Percentiles rank a stretch among this genome's conserved stretches.
Evolutionary conservation across 2,797 vertebrate species (phyloP).

Genomic region (Myoxocephalus aenaeus): DNA sequence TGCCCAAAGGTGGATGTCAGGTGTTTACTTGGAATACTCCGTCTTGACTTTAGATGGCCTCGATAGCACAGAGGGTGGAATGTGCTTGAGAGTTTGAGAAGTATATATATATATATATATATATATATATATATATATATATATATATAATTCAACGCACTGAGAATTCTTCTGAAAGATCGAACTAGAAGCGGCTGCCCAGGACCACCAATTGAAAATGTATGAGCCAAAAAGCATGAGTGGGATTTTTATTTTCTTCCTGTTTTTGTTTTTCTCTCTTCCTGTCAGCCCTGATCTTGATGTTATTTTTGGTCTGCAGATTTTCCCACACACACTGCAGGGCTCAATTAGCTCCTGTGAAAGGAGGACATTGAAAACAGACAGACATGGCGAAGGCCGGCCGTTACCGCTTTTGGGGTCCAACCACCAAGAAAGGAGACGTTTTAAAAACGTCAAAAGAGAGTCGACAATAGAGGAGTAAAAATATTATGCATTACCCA

Average conservation of each 20-base stretch:
- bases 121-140: no score
- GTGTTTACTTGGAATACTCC: constrained; percentile 23
- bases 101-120: neutral
- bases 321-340: constrained; percentile 34
- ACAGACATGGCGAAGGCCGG: constrained; percentile 14
- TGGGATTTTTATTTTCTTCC: neutral
- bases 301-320: constrained; percentile 43
- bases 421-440: constrained; percentile 4
- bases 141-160: constrained; percentile 40
- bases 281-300: constrained; percentile 22
- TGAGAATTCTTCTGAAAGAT: neutral
- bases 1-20: constrained; percentile 34
- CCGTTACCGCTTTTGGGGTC: neutral
- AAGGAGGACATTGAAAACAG: constrained; percentile 51
- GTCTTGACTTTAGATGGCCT: neutral
- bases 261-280: neutral
- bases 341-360: constrained; percentile 57
- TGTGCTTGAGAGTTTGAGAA: constrained; percentile 9
- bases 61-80: neutral
- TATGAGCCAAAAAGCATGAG: neutral
- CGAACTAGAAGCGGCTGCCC: neutral
- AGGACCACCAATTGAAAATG: neutral
- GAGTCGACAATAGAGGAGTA: neutral
- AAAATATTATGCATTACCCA: no score
- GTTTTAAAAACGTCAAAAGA: constrained; percentile 16